A percentile compares a stretch with the other conserved stretches of the same genome.
Conservation (phyloP, 2,888 invertebrate genomes). For the Mystacides longicornis region DNA sequence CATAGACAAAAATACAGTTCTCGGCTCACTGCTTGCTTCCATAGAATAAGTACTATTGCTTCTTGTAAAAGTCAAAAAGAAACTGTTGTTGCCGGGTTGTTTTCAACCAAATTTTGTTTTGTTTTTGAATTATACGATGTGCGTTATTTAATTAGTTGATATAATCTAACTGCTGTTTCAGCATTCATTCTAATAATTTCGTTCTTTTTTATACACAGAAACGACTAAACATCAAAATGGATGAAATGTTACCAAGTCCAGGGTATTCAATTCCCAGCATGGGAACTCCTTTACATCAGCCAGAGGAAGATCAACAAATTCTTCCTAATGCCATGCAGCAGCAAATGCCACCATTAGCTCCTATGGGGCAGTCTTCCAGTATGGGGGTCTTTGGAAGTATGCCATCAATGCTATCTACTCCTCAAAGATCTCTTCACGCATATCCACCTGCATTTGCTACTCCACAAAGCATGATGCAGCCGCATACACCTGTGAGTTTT, state of each 20-base stretch:
- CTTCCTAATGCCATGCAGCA: conserved; percentile 78
- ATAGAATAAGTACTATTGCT: too few relatives aligned
- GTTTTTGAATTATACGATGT: too few relatives aligned
- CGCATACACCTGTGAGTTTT: conserved; percentile 71
- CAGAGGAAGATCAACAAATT: conserved; percentile 86
- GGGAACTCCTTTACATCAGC: conserved; percentile 83
- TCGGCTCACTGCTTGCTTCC: too few relatives aligned
- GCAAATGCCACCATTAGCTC: conserved; percentile 52
- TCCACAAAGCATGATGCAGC: conserved; percentile 81
- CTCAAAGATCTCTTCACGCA: conserved; percentile 66
- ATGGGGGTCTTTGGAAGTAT: conserved; percentile 54
- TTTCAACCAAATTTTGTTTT: too few relatives aligned
- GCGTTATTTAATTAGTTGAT: too few relatives aligned
- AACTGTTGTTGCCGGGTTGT: too few relatives aligned
- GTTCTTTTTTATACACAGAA: too few relatives aligned
- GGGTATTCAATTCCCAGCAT: conserved; percentile 85
- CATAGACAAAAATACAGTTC: too few relatives aligned
- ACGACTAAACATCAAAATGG: conserved; percentile 61
- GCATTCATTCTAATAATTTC: too few relatives aligned
- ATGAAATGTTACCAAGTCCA: conserved; percentile 86
- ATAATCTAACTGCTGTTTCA: too few relatives aligned
- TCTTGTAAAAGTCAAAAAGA: too few relatives aligned
- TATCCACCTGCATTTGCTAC: conserved; percentile 71
- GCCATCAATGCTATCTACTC: conserved; percentile 56
- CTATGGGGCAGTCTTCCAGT: conserved; percentile 51